Percentiles rank a stretch among this genome's conserved stretches.
Conservation (phyloP, 2,888 invertebrate species). For the Leptura quadrifasciata region DNA sequence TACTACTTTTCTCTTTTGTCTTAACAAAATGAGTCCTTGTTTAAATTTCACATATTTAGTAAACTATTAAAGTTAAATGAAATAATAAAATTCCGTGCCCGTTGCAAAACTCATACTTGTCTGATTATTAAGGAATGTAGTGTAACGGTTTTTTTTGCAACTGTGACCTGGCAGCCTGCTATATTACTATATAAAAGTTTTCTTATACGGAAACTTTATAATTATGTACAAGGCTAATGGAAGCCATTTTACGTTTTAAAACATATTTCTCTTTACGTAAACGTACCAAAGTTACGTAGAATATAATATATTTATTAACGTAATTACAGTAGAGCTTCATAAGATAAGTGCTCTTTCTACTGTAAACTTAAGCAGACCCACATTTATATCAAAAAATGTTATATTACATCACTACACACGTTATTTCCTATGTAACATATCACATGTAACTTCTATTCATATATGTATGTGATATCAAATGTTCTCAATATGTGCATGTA, state of each 20-base stretch:
- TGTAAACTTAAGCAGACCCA: too few relatives aligned
- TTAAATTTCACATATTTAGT: neutral
- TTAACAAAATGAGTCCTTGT: neutral
- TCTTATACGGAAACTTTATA: neutral
- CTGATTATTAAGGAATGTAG: neutral
- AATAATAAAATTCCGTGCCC: neutral
- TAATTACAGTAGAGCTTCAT: neutral
- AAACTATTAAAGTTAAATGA: neutral
- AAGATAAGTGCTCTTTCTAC: too few relatives aligned
- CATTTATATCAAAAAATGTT: too few relatives aligned
- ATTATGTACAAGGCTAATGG: neutral
- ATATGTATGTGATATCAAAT: too few relatives aligned
- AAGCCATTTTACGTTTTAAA: neutral
- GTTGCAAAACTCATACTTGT: neutral
- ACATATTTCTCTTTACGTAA: neutral
- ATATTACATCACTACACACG: too few relatives aligned
- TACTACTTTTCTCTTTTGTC: too few relatives aligned
- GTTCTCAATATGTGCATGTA: too few relatives aligned
- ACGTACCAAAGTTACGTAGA: neutral
- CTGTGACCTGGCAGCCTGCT: neutral
- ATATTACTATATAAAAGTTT: neutral
- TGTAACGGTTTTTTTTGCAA: neutral
- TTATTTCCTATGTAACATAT: too few relatives aligned
- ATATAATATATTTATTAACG: neutral
- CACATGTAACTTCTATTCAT: too few relatives aligned